Conservation (phyloP, 2,888 invertebrate genomes). For the Spialia ferax region DNA sequence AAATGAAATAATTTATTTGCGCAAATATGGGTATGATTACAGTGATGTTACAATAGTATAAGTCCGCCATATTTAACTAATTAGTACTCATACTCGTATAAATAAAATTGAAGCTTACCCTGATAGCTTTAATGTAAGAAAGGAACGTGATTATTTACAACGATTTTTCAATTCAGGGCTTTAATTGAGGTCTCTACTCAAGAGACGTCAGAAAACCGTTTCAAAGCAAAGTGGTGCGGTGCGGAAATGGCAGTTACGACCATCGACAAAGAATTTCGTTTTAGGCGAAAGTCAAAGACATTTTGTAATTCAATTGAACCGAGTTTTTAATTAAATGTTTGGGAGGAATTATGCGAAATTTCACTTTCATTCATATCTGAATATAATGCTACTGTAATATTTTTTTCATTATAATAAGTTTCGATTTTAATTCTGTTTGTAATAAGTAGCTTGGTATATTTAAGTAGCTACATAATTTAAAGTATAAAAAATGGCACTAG, state of each 20-base stretch:
- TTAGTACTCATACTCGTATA: too few species aligned
- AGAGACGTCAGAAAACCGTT: conserved; percentile 27
- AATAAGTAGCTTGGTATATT: too few species aligned
- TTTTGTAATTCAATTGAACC: conserved; percentile 28
- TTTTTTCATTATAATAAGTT: too few species aligned
- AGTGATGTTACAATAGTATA: too few species aligned
- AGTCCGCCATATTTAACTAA: too few species aligned
- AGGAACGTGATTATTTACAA: conserved; percentile 19
- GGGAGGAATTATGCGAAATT: background rate
- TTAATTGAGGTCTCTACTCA: conserved; percentile 29
- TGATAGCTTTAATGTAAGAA: background rate
- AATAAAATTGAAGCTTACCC: background rate
- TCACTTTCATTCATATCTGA: background rate
- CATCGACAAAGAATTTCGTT: conserved; percentile 37
- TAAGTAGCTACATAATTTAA: too few species aligned
- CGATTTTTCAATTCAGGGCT: background rate
- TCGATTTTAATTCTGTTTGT: too few species aligned
- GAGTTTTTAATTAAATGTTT: conserved; percentile 31
- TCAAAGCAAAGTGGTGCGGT: conserved; percentile 28
- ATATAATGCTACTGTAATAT: background rate
- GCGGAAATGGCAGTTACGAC: conserved; percentile 34
- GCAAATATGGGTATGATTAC: too few species aligned
- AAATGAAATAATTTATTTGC: too few species aligned
- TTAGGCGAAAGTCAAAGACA: conserved; percentile 32
- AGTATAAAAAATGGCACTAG: too few species aligned